These are phyloP conservation scores for Melanotaenia trifasciata DNA, from an alignment of 2,797 vertebrate genomes.

Conservation along the genomic window DNA sequence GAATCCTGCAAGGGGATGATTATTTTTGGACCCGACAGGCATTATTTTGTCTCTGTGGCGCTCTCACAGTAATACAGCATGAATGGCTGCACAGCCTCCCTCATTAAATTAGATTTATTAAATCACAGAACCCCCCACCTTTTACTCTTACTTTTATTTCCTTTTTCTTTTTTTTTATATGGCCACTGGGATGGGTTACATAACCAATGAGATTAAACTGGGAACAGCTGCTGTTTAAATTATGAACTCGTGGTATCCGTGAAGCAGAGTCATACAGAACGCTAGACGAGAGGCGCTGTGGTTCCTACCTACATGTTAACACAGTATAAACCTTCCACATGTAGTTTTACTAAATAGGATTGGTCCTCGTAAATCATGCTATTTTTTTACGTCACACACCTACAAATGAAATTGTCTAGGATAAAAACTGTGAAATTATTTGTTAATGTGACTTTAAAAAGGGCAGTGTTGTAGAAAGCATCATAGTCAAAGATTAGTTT, in stretches of 20 bases:
- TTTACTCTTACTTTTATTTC: background rate
- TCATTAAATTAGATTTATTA: slow-evolving; percentile 32
- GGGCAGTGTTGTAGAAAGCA: too few species aligned
- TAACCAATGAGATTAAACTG: slow-evolving; percentile 37
- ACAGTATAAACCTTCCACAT: background rate
- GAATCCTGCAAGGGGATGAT: background rate
- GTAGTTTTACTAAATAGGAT: background rate
- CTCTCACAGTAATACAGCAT: background rate
- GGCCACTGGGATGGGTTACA: slow-evolving; percentile 32
- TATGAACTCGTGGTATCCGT: slow-evolving; percentile 26
- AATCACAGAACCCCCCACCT: slow-evolving; percentile 13
- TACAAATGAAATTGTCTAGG: background rate
- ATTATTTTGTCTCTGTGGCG: slow-evolving; percentile 3
- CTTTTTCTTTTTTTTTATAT: background rate
- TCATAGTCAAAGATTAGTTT: too few species aligned
- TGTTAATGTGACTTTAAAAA: too few species aligned
- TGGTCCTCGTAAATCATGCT: background rate
- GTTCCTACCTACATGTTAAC: background rate
- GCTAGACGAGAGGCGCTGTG: slow-evolving; percentile 9
- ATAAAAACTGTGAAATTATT: background rate
- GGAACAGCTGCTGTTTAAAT: slow-evolving; percentile 25
- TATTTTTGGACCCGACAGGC: slow-evolving; percentile 5
- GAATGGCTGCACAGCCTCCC: slow-evolving; percentile 17
- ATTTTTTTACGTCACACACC: background rate
- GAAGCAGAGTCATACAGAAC: slow-evolving; percentile 21